Evolutionary conservation across 2,888 invertebrate species (phyloP), one percentile per base, ranked within the genome.

Genomic region (Silvanus unidentatus): DNA sequence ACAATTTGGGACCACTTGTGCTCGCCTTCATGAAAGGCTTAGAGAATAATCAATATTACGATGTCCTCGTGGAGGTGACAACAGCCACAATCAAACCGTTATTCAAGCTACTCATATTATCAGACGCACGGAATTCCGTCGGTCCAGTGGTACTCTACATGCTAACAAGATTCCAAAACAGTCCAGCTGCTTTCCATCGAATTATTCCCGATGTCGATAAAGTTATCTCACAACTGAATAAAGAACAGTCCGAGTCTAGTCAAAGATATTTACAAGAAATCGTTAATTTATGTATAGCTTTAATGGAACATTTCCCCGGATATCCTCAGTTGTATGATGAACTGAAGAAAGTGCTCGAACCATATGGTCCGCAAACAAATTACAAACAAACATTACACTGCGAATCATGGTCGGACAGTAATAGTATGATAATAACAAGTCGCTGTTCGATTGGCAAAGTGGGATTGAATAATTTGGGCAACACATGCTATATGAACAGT

Each of bases 401-500:
- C 35, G 61, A 65, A 30, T 56, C 72, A 1, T 76, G 75, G 76
- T 54, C 62, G 5, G 66, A 68, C 16, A 56, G 58, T 16, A 50
- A 54, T 9, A 58, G 55, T 43, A 51, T 63, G 66, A 35, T 39
- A 29, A 15, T 45, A 4, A 11, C 44, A 1, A 5, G 34, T 8
- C 27, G 44, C 8, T 16, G 47, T 48, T 60, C 68, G 5, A 59
- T 71, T 9, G 74, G 73, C 48, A 78, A 83, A 73, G 85, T 87
- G 2, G 91, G 91, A 1, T 75, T 92, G 14, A 77, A 81, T 30
- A 92, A 92, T 73, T 75, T 90, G 32, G 90, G 91, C 16, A 92
- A 91, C 62, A 91, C 91, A 0, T 92, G 92, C 68, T 92, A 90
- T 60, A 86, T 91, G 86, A 92, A 92, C 71, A 88, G 89, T 65